Conservation (phyloP, 1,140 invertebrate species). For the Phymastichus coffea region DNA sequence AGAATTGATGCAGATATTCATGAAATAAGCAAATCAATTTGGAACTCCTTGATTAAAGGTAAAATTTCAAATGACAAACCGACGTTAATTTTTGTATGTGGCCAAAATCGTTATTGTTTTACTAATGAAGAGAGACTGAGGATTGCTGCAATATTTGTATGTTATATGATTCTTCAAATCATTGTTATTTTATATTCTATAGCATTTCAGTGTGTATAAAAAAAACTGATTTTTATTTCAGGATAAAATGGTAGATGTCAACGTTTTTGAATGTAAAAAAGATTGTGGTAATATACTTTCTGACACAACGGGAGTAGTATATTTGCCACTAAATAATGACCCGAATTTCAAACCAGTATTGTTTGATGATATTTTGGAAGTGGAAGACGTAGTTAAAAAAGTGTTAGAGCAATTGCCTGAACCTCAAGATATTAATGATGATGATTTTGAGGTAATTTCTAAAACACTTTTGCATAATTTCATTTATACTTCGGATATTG, state of each 20-base stretch:
- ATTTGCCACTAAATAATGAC: slow-evolving; percentile 28
- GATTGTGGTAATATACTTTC: slow-evolving; percentile 30
- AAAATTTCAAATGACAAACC: slow-evolving; percentile 37
- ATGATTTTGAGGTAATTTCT: slow-evolving; percentile 49
- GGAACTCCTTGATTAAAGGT: slow-evolving; percentile 39
- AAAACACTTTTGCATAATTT: not conserved
- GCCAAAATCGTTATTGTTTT: slow-evolving; percentile 58
- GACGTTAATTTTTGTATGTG: slow-evolving; percentile 54
- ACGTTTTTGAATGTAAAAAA: slow-evolving; percentile 32
- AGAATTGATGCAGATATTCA: slow-evolving; percentile 44
- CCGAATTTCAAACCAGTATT: slow-evolving; percentile 31
- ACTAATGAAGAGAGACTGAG: slow-evolving; percentile 59
- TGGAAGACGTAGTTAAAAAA: slow-evolving; percentile 58
- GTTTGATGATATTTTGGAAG: slow-evolving; percentile 43
- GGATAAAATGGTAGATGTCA: slow-evolving; percentile 39
- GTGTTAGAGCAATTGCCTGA: slow-evolving; percentile 61
- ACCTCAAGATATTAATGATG: slow-evolving; percentile 53
- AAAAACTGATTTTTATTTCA: slow-evolving; percentile 7
- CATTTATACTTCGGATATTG: slow-evolving; percentile 5
- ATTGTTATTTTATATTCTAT: too few species aligned
- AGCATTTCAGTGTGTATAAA: too few species aligned
- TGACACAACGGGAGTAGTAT: slow-evolving; percentile 31
- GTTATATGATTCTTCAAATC: too few species aligned
- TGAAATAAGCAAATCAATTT: slow-evolving; percentile 38
- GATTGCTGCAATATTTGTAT: slow-evolving; percentile 67